Percentiles rank a stretch among this genome's conserved stretches.
Conservation (phyloP, 2,797 vertebrate genomes). For the Acanthiza pusilla region DNA sequence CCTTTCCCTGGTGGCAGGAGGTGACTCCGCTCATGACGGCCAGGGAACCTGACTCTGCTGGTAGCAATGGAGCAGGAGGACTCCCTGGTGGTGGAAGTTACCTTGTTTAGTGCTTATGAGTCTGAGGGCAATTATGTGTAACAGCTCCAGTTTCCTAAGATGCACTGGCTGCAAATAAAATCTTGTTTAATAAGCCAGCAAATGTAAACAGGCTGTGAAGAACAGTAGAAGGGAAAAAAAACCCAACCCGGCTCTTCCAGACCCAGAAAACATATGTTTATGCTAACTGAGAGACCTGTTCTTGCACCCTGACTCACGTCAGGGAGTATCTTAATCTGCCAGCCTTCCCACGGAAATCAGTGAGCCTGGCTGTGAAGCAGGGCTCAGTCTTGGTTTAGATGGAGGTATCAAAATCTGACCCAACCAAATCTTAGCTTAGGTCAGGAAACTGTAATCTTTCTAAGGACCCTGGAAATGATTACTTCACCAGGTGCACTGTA, state of each 20-base stretch:
- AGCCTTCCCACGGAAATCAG: neutral
- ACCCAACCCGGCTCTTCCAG: neutral
- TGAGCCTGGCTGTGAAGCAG: neutral
- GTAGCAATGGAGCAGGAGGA: neutral
- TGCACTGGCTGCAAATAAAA: neutral
- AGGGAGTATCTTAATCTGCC: neutral
- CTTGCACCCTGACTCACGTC: neutral
- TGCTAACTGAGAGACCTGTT: conserved; percentile 34
- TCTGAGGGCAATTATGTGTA: neutral
- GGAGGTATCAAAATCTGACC: neutral
- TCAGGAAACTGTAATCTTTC: neutral
- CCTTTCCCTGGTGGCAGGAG: neutral
- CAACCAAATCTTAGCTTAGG: neutral
- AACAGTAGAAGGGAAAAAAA: neutral
- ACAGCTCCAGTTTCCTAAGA: neutral
- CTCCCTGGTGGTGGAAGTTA: neutral
- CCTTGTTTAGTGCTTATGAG: neutral
- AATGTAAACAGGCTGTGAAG: conserved; percentile 1
- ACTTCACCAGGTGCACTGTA: neutral
- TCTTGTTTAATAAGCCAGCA: conserved; percentile 10
- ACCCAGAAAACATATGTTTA: conserved; percentile 37
- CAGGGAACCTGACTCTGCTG: neutral
- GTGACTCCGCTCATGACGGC: neutral
- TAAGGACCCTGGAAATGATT: neutral
- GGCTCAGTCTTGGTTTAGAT: neutral